Conservation (phyloP, 2,797 vertebrate genomes). For the Emydoidea blandingii region DNA sequence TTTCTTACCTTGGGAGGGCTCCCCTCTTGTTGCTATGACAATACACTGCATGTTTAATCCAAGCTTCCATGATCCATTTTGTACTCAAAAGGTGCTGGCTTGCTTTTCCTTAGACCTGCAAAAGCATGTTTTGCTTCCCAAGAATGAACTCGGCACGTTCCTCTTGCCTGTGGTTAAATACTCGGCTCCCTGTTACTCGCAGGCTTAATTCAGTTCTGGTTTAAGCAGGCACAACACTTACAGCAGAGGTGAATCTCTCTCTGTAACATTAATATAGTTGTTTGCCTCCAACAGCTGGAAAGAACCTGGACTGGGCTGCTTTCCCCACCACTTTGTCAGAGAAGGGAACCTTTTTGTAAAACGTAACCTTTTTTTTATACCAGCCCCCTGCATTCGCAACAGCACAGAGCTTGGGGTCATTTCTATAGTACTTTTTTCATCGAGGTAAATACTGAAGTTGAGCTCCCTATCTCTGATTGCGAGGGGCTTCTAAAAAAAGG, state of each 20-base stretch:
- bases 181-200: neutral
- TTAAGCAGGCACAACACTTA: constrained; percentile 10
- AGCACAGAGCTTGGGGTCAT: neutral
- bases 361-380: no score
- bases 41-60: constrained; percentile 20
- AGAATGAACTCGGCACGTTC: constrained; percentile 9
- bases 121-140: neutral
- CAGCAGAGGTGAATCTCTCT: neutral
- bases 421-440: neutral
- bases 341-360: neutral
- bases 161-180: constrained; percentile 19
- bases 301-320: constrained; percentile 4
- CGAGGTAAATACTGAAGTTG: neutral
- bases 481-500: neutral
- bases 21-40: constrained; percentile 71
- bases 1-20: constrained; percentile 45
- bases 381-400: no score
- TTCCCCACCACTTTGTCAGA: constrained; percentile 21
- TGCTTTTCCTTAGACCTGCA: neutral
- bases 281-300: neutral
- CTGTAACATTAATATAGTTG: neutral
- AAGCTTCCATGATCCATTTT: neutral
- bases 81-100: neutral
- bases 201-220: constrained; percentile 19
- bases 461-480: neutral